Percentiles rank a stretch among this genome's conserved stretches.
Conservation (phyloP, 2,888 invertebrate genomes). For the Eupithecia inturbata region DNA sequence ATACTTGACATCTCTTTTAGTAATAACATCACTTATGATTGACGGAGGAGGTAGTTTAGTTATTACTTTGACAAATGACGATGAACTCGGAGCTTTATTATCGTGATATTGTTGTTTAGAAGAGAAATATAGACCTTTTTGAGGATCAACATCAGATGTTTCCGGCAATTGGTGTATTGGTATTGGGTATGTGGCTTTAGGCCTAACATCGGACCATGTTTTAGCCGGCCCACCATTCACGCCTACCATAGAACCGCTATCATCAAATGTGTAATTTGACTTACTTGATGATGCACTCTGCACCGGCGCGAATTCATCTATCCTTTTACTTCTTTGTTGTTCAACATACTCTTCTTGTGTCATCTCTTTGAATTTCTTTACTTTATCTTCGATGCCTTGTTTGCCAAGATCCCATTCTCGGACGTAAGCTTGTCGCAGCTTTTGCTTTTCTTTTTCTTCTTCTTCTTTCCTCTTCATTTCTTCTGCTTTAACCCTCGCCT, state of each 20-base stretch:
- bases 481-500: conserved; percentile 72
- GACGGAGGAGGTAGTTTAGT: conserved; percentile 48
- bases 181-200: conserved; percentile 40
- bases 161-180: conserved; percentile 56
- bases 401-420: conserved; percentile 91
- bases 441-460: conserved; percentile 78
- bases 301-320: conserved; percentile 91
- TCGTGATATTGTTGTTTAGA: conserved; percentile 39
- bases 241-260: conserved; percentile 59
- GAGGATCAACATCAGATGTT: conserved; percentile 53
- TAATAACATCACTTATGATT: conserved; percentile 5
- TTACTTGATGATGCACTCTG: conserved; percentile 52
- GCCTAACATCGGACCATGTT: conserved; percentile 74
- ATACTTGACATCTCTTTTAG: conserved; percentile 62
- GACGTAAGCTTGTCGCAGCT: conserved; percentile 81
- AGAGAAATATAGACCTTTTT: conserved; percentile 73
- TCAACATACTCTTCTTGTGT: conserved; percentile 91
- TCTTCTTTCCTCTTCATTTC: conserved; percentile 70
- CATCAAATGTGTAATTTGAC: conserved; percentile 62
- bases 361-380: conserved; percentile 82
- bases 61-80: background rate
- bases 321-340: conserved; percentile 88
- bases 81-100: conserved; percentile 14
- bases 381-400: conserved; percentile 81
- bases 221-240: conserved; percentile 47